Base-by-base conservation (phyloP, 1,140 invertebrate genomes). In the Neodiprion lecontei region DNA sequence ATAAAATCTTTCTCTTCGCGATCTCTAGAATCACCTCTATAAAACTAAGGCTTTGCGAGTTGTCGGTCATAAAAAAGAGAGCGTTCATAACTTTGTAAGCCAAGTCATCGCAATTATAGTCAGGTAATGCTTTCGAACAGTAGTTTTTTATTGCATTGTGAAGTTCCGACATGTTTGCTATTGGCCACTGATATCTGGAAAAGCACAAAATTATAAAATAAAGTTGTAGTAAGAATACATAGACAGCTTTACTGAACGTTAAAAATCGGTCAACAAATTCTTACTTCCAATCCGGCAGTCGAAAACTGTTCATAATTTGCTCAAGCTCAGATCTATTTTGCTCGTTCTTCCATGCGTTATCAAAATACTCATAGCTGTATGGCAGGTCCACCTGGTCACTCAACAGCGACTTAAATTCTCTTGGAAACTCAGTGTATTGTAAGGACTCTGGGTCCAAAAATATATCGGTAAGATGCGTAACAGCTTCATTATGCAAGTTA, bases 401-500 rank as follows among this genome's bases (percentile, higher is more conserved):
- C 4, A 92, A 79, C 76, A 88, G 90, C 14, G 81, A 77, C 40
- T 85, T 87, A 49, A 92, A 88, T 53, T 91, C 90, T 1, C 86
- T 76, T 0, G 91, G 88, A 77, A 92, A 91, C 76, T 86, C 83
- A 0, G 88, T 87, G 65, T 88, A 88, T 48, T 86, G 79, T 9
- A 84, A 75, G 0, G 80, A 82, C 61, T 89, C 80, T 12, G 91
- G 87, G 85, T 93, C 89, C 23, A 90, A 87, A n/a, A 91, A 83
- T 65, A 94, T 90, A 47, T 90, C 81, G n/a, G 88, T 90, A 21
- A 94, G 80, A 77, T 90, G 91, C 69, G 87, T 85, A 5, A 94
- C 89, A 50, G 91, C 91, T 78, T 91, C 89, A 80, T 94, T 94
- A 76, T 93, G 93, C 49, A 93, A 83, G 48, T 89, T 82, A 21